These are phyloP conservation scores for Calyptomena viridis DNA, from an alignment of 2,113 vertebrate genomes.

Conservation along the genomic window DNA sequence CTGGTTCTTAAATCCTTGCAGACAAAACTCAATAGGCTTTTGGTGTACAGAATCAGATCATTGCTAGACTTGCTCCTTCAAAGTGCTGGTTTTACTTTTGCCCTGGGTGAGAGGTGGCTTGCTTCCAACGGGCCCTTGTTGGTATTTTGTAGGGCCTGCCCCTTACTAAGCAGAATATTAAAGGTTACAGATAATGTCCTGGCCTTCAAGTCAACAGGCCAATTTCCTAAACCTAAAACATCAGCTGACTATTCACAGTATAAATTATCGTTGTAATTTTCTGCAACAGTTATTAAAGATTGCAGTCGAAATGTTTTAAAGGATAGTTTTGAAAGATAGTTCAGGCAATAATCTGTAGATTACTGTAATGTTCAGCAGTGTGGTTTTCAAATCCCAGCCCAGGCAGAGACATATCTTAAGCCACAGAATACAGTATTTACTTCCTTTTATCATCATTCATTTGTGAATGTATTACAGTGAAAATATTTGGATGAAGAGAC, in stretches of 20 bases:
- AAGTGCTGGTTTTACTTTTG: not conserved
- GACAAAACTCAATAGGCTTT: not conserved
- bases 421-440: not conserved
- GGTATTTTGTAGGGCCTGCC: not conserved
- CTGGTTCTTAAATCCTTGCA: not conserved
- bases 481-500: not conserved
- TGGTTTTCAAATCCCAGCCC: not conserved
- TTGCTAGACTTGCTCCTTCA: not conserved
- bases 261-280: not conserved
- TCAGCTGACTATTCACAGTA: constrained; percentile 8
- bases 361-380: not conserved
- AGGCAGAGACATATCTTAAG: not conserved
- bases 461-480: not conserved
- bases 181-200: constrained; percentile 41
- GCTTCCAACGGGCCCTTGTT: not conserved
- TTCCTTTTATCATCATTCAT: not conserved
- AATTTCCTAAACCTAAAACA: constrained; percentile 34
- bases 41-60: not conserved
- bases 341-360: not conserved
- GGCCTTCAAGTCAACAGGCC: constrained; percentile 8
- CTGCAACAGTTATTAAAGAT: constrained; percentile 20
- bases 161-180: not conserved
- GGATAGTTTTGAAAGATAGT: not conserved
- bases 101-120: not conserved
- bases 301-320: not conserved